Evolutionary conservation across 2,797 vertebrate genomes (phyloP).

Genomic region (Buceros bicornis): DNA sequence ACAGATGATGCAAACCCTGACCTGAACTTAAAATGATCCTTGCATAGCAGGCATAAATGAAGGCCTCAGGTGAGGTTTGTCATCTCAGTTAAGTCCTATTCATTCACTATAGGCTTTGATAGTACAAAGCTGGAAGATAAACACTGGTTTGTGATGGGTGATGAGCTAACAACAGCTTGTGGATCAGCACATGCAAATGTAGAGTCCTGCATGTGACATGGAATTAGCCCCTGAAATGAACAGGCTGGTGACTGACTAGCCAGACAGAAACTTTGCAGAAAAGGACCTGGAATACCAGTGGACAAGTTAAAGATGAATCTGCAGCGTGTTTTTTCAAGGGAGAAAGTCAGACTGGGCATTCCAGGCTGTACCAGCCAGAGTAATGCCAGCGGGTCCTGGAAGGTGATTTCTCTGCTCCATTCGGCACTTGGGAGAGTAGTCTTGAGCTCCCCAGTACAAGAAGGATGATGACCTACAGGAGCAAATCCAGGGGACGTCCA

Average conservation of each 20-base stretch:
- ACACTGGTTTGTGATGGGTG: neutral
- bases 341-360: neutral
- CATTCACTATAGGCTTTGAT: neutral
- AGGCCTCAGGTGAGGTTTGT: neutral
- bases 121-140: neutral
- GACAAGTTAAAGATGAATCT: neutral
- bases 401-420: neutral
- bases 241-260: neutral
- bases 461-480: neutral
- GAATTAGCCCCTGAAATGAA: neutral
- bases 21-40: neutral
- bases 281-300: neutral
- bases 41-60: neutral
- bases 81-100: neutral
- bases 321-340: neutral
- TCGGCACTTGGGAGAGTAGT: too few relatives aligned
- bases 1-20: neutral
- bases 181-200: neutral
- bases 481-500: neutral
- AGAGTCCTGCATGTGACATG: neutral
- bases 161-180: neutral
- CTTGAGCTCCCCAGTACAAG: neutral
- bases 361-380: accelerated
- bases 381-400: neutral
- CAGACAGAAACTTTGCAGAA: neutral